Conservation (phyloP, 2,888 invertebrate species). For the Chouioia cunea region DNA sequence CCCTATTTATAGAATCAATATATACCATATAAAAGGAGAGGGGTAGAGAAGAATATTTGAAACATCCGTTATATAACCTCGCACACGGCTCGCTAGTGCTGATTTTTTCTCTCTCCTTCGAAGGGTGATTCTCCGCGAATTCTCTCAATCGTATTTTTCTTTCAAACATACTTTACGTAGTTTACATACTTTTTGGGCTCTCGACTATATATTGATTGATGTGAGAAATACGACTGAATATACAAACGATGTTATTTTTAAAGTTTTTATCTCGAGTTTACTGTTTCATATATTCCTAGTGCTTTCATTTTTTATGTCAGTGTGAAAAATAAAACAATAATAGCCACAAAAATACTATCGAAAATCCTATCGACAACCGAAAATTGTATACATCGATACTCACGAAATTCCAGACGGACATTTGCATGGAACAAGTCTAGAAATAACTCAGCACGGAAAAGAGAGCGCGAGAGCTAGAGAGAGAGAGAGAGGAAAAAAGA, state of each 20-base stretch:
- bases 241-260: too few species aligned
- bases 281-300: too few species aligned
- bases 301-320: too few species aligned
- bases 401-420: too few species aligned
- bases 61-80: slow-evolving; percentile 55
- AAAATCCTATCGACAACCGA: too few species aligned
- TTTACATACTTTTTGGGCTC: neutral
- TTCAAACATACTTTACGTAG: neutral
- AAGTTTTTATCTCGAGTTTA: too few species aligned
- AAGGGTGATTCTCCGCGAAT: slow-evolving; percentile 19
- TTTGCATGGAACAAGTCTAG: too few species aligned
- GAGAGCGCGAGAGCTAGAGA: slow-evolving; percentile 2
- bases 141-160: slow-evolving; percentile 37
- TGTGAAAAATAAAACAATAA: too few species aligned
- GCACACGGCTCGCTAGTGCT: slow-evolving; percentile 28
- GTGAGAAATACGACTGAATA: too few species aligned
- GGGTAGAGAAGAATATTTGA: slow-evolving; percentile 58
- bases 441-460: neutral
- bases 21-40: slow-evolving; percentile 50
- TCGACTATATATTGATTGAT: slow-evolving; percentile 1
- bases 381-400: too few species aligned
- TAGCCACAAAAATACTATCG: too few species aligned
- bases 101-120: slow-evolving; percentile 12
- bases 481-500: neutral
- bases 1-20: slow-evolving; percentile 64